A percentile compares a stretch with the other conserved stretches of the same genome.
Conservation (phyloP, 1,140 invertebrate genomes). For the Bombus cullumanus region DNA sequence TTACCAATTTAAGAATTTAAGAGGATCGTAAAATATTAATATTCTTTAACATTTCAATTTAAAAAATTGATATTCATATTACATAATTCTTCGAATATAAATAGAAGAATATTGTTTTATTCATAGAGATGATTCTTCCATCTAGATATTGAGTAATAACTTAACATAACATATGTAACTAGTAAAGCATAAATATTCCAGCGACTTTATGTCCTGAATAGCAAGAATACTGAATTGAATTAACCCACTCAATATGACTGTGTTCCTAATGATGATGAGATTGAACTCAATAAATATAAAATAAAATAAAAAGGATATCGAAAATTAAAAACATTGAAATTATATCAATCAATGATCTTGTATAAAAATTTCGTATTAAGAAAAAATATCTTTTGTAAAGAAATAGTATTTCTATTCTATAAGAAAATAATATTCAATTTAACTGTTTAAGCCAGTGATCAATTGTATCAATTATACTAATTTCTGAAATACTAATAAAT, state of each 20-base stretch:
- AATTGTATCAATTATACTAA: too few species aligned
- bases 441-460: too few species aligned
- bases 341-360: too few species aligned
- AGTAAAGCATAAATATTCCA: not conserved
- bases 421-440: too few species aligned
- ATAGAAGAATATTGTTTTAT: not conserved
- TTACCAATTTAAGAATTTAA: not conserved
- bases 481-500: not conserved
- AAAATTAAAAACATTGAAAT: too few species aligned
- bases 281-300: not conserved
- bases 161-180: not conserved
- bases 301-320: not conserved
- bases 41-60: not conserved
- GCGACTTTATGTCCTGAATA: slow-evolving; percentile 15
- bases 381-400: too few species aligned
- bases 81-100: not conserved
- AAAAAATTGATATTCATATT: not conserved
- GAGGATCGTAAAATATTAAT: not conserved
- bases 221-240: slow-evolving; percentile 15
- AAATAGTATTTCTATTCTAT: too few species aligned
- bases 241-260: not conserved
- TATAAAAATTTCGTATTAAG: too few species aligned
- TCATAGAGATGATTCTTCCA: too few species aligned
- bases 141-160: not conserved
- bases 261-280: not conserved